These are phyloP conservation scores for Drosophila busckii DNA, from an alignment of 1,140 invertebrate species.

Conservation along the genomic window DNA sequence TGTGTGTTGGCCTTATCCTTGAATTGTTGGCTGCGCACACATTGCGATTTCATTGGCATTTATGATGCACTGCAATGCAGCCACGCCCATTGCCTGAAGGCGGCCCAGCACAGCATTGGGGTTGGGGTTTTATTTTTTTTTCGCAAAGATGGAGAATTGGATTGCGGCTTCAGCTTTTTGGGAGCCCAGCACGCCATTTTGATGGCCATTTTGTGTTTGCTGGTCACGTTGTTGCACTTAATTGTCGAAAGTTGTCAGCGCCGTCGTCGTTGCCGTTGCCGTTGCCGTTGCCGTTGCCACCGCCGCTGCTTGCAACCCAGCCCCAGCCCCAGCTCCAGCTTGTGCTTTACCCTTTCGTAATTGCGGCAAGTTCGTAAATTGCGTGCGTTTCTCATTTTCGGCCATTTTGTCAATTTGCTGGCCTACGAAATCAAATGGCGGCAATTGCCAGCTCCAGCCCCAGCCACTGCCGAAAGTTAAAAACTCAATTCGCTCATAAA, in stretches of 20 bases:
- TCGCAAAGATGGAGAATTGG: neutral
- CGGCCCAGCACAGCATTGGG: too few species aligned
- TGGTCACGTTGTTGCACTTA: constrained; percentile 53
- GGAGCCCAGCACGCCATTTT: constrained; percentile 5
- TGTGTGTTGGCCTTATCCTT: too few species aligned
- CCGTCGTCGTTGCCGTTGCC: constrained; percentile 21
- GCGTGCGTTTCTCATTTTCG: constrained; percentile 23
- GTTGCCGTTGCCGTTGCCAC: neutral
- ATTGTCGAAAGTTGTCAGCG: constrained; percentile 51
- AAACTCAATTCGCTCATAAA: too few species aligned
- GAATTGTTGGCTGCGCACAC: too few species aligned
- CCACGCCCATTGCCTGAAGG: too few species aligned
- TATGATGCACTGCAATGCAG: too few species aligned
- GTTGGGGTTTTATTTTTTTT: constrained; percentile 5
- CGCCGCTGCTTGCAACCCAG: neutral
- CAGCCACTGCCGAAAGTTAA: too few species aligned
- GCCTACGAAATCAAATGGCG: constrained; percentile 25
- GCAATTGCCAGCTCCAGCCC: too few species aligned
- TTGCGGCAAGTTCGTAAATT: constrained; percentile 45
- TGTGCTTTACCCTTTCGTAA: constrained; percentile 26
- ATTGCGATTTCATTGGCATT: too few species aligned
- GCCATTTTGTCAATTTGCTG: too few species aligned
- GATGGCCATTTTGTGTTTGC: constrained; percentile 45
- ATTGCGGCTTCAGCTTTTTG: constrained; percentile 16
- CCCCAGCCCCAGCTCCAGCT: neutral